Evolutionary conservation across 1,140 invertebrate species (phyloP), one percentile per base, ranked within the genome.

Genomic region (Bombus confusus): DNA sequence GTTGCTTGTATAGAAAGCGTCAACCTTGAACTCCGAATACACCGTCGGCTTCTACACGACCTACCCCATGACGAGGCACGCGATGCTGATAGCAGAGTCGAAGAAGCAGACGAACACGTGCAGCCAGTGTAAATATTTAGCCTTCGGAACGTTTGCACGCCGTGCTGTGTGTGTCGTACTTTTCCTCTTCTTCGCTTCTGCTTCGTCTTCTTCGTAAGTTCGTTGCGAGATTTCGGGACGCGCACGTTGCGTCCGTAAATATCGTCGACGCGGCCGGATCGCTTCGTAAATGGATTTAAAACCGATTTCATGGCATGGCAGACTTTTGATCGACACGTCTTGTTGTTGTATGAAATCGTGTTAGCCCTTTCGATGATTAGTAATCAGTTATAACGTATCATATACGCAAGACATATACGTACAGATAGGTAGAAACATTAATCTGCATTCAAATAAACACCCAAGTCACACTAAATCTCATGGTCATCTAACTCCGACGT

Each of bases 81-180:
- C 87, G 83, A 89, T 81, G 87, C 80, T 77, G 80, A 88, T 76
- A 81, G 83, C 79, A 47, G 41, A 79, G 62, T 82, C 78, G 75
- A 83, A 88, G 64, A 80, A 86, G 73, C 75, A 72, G 87, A 82
- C 73, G 62, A 79, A 75, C 83, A 86, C 80, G 87, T 88, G 86
- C 78, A 84, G 78, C 83, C 86, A 85, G 87, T 76, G 87, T 85
- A 89, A 89, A 89, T 89, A 89, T 89, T 89, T 89, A 79, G 86
- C 74, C 62, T 79, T 79, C 41, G 83, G 52, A 89, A 85, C 74
- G 83, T 87, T 86, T 88, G 76, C 78, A 78, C 83, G 74, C 64
- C 9, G 39, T 47, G 34, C 18, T 31, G 41, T 31, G 71, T 43
- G 69, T 71, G 34, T 75, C 37, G 69, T 68, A 34, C 41, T 66